Evolutionary conservation across 2,797 vertebrate species (phyloP).

Genomic region (Xenentodon cancila): DNA sequence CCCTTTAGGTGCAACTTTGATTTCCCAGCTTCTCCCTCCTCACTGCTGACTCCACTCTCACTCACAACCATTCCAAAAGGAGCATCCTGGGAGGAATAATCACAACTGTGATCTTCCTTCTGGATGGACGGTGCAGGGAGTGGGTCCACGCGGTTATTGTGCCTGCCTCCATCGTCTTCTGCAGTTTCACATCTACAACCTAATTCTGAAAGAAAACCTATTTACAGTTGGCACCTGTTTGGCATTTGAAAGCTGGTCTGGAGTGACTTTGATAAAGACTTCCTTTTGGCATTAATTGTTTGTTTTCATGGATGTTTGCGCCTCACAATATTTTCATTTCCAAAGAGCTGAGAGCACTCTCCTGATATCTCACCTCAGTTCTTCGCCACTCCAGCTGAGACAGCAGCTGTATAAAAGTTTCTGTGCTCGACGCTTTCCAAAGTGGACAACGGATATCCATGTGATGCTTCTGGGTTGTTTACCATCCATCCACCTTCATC

Average conservation of each 20-base stretch:
- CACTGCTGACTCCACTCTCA: constrained; percentile 6
- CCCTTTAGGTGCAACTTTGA: neutral
- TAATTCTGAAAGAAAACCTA: neutral
- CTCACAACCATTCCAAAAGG: constrained; percentile 5
- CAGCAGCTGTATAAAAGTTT: too few species aligned
- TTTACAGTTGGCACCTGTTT: neutral
- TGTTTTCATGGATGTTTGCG: too few species aligned
- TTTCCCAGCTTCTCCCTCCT: neutral
- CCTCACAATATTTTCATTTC: too few species aligned
- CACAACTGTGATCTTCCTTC: constrained; percentile 23
- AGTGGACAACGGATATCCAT: too few species aligned
- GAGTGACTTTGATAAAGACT: neutral
- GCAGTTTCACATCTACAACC: neutral
- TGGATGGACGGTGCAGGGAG: constrained; percentile 53
- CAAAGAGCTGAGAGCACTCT: too few species aligned
- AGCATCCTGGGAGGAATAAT: constrained; percentile 25
- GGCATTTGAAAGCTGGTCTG: neutral
- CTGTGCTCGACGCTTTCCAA: too few species aligned
- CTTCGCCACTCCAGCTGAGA: too few species aligned
- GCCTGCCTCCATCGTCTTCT: constrained; percentile 15
- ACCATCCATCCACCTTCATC: too few species aligned
- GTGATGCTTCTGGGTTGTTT: too few species aligned
- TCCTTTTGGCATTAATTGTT: too few species aligned
- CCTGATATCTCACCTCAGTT: too few species aligned
- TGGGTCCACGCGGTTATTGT: constrained; percentile 28